Evolutionary conservation across 1,140 invertebrate species (phyloP), one percentile per base, ranked within the genome.

Genomic region (Drosophila malerkotliana): DNA sequence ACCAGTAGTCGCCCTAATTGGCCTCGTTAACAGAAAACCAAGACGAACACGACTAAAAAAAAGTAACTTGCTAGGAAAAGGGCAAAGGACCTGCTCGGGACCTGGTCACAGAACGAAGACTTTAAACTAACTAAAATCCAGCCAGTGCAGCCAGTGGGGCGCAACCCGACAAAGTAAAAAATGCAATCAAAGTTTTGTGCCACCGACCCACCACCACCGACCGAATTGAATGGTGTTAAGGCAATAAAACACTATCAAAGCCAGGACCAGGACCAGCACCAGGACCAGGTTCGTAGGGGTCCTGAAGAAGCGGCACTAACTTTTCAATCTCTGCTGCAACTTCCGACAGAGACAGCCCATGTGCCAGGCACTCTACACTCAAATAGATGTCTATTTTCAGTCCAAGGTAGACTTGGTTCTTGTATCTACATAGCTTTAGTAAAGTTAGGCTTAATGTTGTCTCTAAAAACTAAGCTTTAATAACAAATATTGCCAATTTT

Each of bases 161-260:
- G 28, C 55, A 58, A 47, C 24, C 41, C 53, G 44, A 58, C 26
- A 62, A 62, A 66, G 32, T 44, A 68, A 57, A 75, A 82, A 88
- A 88, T 88, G 83, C 83, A 88, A 88, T 88, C 83, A 88, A 88
- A 88, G 79, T 88, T 88, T 88, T 77, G 47, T 62, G 71, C 54
- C 55, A 7, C 18, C 41, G 14, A 37, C 37, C 37, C 41, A 26
- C 26, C 28, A 15, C 39, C 51, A 18, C 37, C 52, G 32, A 30
- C 48, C 73, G 63, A 49, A 68, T 72, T 67, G 54, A 57, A 53
- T 64, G 78, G 82, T 85, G 82, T 85, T 87, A 85, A 88, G 56
- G 83, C 82, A 85, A 85, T 85, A 85, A 85, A 85, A 85, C 75
- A 85, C 74, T 64, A 77, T 69, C 73, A 76, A 83, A 74, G 64